Base-by-base conservation (phyloP, 1,140 invertebrate genomes). In the Meloidogyne hapla region DNA sequence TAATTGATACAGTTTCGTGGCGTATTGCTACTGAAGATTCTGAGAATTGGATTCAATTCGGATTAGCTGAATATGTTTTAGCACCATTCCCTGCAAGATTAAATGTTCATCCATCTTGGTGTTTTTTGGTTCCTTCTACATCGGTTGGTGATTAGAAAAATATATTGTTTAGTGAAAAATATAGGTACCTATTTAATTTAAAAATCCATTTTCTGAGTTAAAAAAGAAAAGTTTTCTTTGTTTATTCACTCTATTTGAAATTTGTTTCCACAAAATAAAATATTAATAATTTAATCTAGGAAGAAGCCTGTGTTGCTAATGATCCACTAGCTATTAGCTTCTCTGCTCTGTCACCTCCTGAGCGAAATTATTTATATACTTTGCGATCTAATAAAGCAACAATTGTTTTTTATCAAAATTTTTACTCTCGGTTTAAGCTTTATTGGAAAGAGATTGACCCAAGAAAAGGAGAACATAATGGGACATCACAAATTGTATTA, bases 371-470 rank as follows among this genome's bases (percentile, higher is more conserved):
- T 23, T 25, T 80, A 8, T 64, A 42, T 23, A 67, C 42, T 67
- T 40, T 75, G 23, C 65, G 15, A 9, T 73, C 64, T 23, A 81
- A 77, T 61, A 48, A 38, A 26, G 78, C 79, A 33, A 79, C 78
- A 28, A 68, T 79, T 65, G 69, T 75, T 21, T 74, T 28, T 8
- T 28, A 9, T 0, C 72, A 21, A 23, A 26, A 79, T 40, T 12
- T 15, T 23, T 21, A 12, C 21, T 28, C 26, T 26, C 42, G 25
- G 15, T 81, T 79, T 40, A 71, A 72, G 13, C 21, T 78, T n/a
- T 48, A 33, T 48, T 78, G 77, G 77, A 40, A 78, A 25, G 77
- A 78, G 21, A 65, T 78, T 15, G 12, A 21, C n/a, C 68, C 78
- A 56, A 56, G 21, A 26, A 33, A 65, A n/a, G 6, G 67, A 62